Base-by-base conservation (phyloP, 2,888 invertebrate species). In the Saturnia pavonia region DNA sequence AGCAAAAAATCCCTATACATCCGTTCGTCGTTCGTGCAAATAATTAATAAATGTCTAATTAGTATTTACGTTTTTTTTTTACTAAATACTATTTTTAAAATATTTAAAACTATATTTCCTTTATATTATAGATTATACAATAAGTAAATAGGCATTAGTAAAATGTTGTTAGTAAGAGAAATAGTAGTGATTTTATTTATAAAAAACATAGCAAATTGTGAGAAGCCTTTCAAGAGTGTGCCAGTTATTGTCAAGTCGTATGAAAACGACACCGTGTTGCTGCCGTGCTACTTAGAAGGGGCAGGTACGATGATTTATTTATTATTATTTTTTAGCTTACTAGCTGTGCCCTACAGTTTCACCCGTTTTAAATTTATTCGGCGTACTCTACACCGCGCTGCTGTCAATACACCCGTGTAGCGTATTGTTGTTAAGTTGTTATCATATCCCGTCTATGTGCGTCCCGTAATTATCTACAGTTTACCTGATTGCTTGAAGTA, bases 271-370 rank as follows among this genome's bases (percentile, higher is more conserved):
- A 96, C 96, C 0, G 97, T 97, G 0, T 83, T 97, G 40, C 88
- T 98, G 73, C 97, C 97, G 0, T 98, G 97, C 85, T 96, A 96
- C 85, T 92, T 97, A 75, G 96, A 97, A 78, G 96, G 90, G 3
- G 75, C 82, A 71, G 94, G 97, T 96, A 94, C 95, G 94, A 51
- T 14, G 16, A 14, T 60, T 60, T 22, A 54, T 14, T 60, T 11
- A 25, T 3, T 27, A 12, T 0, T 27, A 11, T 16, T 25, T 27
- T 60, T 27, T 60, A 27, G 9, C 8, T 60, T 54, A 54, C 22
- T 54, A n/a, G n/a, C 9, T 1, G 8, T 19, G 19, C 7, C 7
- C 19, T 19, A 6, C 48, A 19, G 34, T 34, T 34, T 34, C 34
- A 34, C n/a, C n/a, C 34, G 34, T 2, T 34, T 34, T 2, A 34